Evolutionary conservation across 2,797 vertebrate genomes (phyloP), one percentile per base, ranked within the genome.

Genomic region (Helarctos malayanus): DNA sequence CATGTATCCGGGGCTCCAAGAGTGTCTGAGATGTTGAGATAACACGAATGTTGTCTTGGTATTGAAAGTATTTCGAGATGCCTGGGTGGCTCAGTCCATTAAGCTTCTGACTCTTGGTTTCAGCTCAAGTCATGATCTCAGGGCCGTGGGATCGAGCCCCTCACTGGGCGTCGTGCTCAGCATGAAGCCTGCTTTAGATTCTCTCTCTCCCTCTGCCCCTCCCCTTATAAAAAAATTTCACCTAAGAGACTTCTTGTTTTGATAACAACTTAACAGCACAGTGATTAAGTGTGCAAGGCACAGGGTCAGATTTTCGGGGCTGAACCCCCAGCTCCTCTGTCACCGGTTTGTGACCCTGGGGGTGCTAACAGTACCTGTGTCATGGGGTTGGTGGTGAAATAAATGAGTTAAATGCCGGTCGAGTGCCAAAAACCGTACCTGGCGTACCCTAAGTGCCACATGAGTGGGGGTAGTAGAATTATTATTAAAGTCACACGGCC

Each of bases 391-490:
- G 10, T 38, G 45, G 80, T n/a, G 38, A 41, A 29, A 56, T 65
- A 6, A 14, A 3, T 3, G 16, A 38, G 25, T 25, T 47, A 3
- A 41, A 2, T 12, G 29, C 38, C 68, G 10, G 0, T 19, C 4
- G 10, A 2, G 52, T n/a, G 32, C 63, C n/a, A 8, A 13, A 27
- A 47, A 29, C 45, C 11, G 47, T 5, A 2, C 54, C 19, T 23
- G 35, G 6, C 41, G 2, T 2, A 6, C 38, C 10, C 3, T 10
- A 12, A 54, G 45, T 3, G 35, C 25, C 52, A 0, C 0, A 15
- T 6, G 5, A n/a, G 29, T 13, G 41, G 38, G 19, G 3, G 38
- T 3, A 13, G 14, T 18, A 0, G 15, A 13, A 9, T 61, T 8
- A 16, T 29, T 19, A 2, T 41, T n/a, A 15, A 7, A 19, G 10